Percentiles rank a stretch among this genome's conserved stretches.
These are phyloP conservation scores for Manacus vitellinus DNA, from an alignment of 2,113 vertebrate species.

Conservation along the genomic window DNA sequence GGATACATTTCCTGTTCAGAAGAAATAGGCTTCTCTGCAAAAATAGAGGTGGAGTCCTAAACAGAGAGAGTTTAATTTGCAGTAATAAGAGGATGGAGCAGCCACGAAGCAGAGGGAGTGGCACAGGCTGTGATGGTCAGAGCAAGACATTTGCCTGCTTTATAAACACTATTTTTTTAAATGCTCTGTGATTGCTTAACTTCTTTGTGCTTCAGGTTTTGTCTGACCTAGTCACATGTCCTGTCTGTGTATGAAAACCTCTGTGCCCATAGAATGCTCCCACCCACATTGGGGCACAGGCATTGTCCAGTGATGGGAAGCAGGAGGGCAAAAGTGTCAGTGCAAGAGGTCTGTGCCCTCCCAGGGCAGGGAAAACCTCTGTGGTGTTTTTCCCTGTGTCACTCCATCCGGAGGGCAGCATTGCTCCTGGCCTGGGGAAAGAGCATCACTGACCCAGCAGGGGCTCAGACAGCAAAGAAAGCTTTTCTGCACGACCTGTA, in stretches of 20 bases:
- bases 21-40: not conserved
- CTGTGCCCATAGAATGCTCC: not conserved
- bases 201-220: not conserved
- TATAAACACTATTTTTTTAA: not conserved
- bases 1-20: not conserved
- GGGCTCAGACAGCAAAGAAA: not conserved
- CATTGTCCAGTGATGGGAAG: accelerated
- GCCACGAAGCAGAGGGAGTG: not conserved
- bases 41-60: not conserved
- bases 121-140: not conserved
- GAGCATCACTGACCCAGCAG: not conserved
- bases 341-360: not conserved
- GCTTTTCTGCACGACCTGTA: not conserved
- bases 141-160: not conserved
- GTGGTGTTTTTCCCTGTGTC: not conserved
- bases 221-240: not conserved
- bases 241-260: accelerated
- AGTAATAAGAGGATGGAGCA: not conserved
- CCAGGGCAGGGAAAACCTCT: not conserved
- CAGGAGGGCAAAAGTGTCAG: not conserved
- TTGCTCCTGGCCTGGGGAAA: not conserved
- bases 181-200: not conserved
- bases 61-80: not conserved
- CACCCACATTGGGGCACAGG: not conserved
- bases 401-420: accelerated